Conservation (phyloP, 2,888 invertebrate species). For the Drosophila hamatofila region DNA sequence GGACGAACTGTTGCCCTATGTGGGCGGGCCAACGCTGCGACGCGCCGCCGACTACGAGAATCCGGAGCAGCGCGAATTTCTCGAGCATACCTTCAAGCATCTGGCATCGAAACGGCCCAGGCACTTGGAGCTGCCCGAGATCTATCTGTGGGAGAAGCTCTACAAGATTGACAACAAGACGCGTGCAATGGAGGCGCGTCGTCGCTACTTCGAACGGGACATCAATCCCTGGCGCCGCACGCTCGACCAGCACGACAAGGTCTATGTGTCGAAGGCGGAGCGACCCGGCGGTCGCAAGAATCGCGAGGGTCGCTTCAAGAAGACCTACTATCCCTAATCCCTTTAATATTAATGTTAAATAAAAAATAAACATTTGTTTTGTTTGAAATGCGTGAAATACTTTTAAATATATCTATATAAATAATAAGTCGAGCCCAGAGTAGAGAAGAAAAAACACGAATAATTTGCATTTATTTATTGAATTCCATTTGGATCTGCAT, state of each 20-base stretch:
- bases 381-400: constrained; percentile 9
- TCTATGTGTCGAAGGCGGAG: constrained; percentile 89
- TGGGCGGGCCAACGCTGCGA: constrained; percentile 86
- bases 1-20: constrained; percentile 90
- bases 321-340: constrained; percentile 89
- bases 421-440: constrained; percentile 1
- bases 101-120: constrained; percentile 89
- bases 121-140: constrained; percentile 88
- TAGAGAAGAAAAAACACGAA: constrained; percentile 3
- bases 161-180: constrained; percentile 91
- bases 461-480: constrained; percentile 42
- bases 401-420: neutral
- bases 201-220: constrained; percentile 90
- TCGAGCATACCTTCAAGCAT: constrained; percentile 89
- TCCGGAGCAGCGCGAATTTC: constrained; percentile 89
- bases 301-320: constrained; percentile 87
- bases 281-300: constrained; percentile 88
- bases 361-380: neutral
- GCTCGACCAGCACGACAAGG: constrained; percentile 89
- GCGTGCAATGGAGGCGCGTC: constrained; percentile 89
- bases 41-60: constrained; percentile 90
- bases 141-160: constrained; percentile 93
- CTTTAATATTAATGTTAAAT: neutral
- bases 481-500: constrained; percentile 59
- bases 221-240: constrained; percentile 88